Percentiles rank a stretch among this genome's conserved stretches.
Evolutionary conservation across 2,888 invertebrate species (phyloP).

Genomic region (Nephrotoma appendiculata): DNA sequence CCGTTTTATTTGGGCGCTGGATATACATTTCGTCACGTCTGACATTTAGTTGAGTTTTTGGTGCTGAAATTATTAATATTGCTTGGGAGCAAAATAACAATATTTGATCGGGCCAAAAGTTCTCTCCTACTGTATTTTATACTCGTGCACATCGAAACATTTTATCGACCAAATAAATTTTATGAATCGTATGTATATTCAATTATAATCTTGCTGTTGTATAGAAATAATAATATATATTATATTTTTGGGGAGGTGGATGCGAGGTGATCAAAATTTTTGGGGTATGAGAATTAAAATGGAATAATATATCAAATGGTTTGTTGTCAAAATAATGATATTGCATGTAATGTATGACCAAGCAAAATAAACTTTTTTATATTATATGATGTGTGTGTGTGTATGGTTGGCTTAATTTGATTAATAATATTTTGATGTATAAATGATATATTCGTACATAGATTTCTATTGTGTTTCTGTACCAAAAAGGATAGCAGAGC

Average conservation of each 20-base stretch:
- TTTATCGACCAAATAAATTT: not conserved
- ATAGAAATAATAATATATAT: not conserved
- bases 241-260: not conserved
- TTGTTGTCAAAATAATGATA: not conserved
- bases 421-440: not conserved
- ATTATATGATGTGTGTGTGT: not conserved
- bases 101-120: not conserved
- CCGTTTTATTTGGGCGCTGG: not conserved
- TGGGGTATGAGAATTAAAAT: not conserved
- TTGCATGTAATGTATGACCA: not conserved
- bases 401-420: not conserved
- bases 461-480: not conserved
- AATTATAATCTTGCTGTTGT: not conserved
- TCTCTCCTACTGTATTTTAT: too few species aligned
- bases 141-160: not conserved
- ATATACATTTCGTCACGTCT: not conserved
- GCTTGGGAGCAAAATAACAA: not conserved
- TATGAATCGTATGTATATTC: not conserved
- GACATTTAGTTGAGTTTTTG: not conserved
- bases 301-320: not conserved
- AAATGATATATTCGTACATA: not conserved
- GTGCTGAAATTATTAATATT: not conserved
- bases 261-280: not conserved
- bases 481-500: not conserved
- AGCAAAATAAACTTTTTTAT: not conserved